Base-by-base conservation (phyloP, 1,140 invertebrate genomes). In the Steinernema feltiae region DNA sequence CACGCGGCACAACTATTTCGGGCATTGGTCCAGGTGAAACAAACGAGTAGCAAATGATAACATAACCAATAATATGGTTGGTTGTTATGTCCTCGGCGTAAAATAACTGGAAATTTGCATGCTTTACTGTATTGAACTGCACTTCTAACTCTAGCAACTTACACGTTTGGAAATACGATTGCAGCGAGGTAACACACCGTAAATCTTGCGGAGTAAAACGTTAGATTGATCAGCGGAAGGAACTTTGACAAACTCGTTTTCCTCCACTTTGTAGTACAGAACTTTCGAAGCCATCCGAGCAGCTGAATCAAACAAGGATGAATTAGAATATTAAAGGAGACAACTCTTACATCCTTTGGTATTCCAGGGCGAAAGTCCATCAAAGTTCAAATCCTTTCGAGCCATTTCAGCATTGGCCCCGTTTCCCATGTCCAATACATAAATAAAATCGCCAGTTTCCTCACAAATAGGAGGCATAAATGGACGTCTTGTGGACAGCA, bases 81-180 rank as follows among this genome's bases (percentile, higher is more conserved):
- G 53, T 63, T 3, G 53, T n/a, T 17, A 63, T 63, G 53, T 63
- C 53, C 24, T 63, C 53, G 24, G 53, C 53, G 53, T 63, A 63
- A 21, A 63, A 63, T 7, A 63, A 21, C 53, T 63, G 24, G 24
- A 63, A n/a, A n/a, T n/a, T n/a, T n/a, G n/a, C n/a, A n/a, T n/a
- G n/a, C n/a, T n/a, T n/a, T n/a, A n/a, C n/a, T n/a, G n/a, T n/a
- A n/a, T n/a, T n/a, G n/a, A n/a, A n/a, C n/a, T n/a, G n/a, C n/a
- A n/a, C n/a, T n/a, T n/a, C n/a, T n/a, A n/a, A n/a, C n/a, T n/a
- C n/a, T n/a, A 27, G 24, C 3, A 27, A 63, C 53, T 63, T 63
- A 63, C 53, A 7, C 53, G 15, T 21, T 63, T 63, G 53, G 53
- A 63, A 63, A 63, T 63, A 27, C 53, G 53, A 21, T 63, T 63